These are phyloP conservation scores for Panulirus ornatus DNA, from an alignment of 1,140 invertebrate genomes.

Conservation along the genomic window DNA sequence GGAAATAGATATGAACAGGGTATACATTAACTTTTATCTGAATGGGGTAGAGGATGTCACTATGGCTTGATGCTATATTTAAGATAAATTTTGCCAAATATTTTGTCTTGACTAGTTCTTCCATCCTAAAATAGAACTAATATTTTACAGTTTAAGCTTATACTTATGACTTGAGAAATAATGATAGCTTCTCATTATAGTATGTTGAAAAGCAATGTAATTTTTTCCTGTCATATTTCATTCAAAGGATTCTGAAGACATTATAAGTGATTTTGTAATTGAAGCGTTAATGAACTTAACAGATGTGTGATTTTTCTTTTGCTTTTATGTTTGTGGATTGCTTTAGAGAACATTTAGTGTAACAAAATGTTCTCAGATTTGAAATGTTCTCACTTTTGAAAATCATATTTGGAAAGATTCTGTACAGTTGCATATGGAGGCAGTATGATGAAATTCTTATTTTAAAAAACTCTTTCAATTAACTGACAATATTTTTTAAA, in stretches of 20 bases:
- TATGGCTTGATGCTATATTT: no score
- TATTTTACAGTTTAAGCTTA: background rate
- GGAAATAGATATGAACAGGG: conserved; percentile 4
- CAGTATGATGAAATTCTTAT: no score
- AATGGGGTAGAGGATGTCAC: background rate
- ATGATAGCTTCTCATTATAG: background rate
- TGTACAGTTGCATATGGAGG: no score
- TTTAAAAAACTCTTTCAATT: no score
- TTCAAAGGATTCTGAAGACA: background rate
- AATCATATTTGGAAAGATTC: no score
- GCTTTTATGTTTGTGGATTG: background rate
- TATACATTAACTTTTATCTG: background rate
- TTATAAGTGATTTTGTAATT: background rate
- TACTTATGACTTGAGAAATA: background rate
- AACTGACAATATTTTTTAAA: no score
- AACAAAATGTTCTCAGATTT: no score
- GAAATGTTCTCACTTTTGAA: no score
- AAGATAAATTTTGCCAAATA: background rate
- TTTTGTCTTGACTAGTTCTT: background rate
- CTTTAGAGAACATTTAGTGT: background rate
- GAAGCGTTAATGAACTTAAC: background rate
- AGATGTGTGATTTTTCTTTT: background rate
- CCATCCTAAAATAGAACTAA: background rate
- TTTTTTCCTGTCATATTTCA: background rate
- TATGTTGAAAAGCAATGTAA: background rate